Conservation (phyloP, 2,797 vertebrate genomes). For the Denticeps clupeoides region DNA sequence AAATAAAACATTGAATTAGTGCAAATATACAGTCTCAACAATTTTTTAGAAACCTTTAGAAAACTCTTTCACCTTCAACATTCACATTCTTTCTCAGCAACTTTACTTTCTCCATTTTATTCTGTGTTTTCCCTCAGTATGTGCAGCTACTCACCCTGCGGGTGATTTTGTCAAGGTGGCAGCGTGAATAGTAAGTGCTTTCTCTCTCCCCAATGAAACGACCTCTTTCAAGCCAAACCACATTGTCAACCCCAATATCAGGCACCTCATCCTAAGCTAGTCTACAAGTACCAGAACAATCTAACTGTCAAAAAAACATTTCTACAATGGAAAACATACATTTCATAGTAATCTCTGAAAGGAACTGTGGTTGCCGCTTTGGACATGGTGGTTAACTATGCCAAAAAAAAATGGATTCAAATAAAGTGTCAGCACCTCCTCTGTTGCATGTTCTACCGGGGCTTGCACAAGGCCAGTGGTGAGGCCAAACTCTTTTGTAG, state of each 20-base stretch:
- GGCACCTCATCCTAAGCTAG: too few relatives aligned
- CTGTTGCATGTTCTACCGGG: too few relatives aligned
- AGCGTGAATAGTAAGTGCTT: constrained; percentile 13
- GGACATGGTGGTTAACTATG: too few relatives aligned
- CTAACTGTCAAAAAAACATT: background rate
- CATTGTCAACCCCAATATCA: too few relatives aligned
- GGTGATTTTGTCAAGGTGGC: constrained; percentile 1
- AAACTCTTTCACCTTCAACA: constrained; percentile 4
- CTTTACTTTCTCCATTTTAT: constrained; percentile 12
- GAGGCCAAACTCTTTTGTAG: constrained; percentile 3
- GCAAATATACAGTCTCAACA: constrained; percentile 26
- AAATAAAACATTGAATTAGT: constrained; percentile 24
- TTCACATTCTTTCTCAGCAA: constrained; percentile 15
- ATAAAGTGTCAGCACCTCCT: background rate
- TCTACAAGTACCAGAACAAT: background rate
- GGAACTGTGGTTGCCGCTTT: too few relatives aligned
- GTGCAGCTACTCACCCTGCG: background rate
- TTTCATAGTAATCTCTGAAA: too few relatives aligned
- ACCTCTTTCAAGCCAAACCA: too few relatives aligned
- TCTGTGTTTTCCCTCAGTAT: background rate
- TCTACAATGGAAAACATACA: too few relatives aligned
- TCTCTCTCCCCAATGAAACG: too few relatives aligned
- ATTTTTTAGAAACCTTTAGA: constrained; percentile 17
- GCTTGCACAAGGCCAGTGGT: constrained; percentile 13
- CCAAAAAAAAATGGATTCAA: background rate